Evolutionary conservation across 2,888 invertebrate genomes (phyloP), one percentile per base, ranked within the genome.

Genomic region (Tetheella fluctuosa): DNA sequence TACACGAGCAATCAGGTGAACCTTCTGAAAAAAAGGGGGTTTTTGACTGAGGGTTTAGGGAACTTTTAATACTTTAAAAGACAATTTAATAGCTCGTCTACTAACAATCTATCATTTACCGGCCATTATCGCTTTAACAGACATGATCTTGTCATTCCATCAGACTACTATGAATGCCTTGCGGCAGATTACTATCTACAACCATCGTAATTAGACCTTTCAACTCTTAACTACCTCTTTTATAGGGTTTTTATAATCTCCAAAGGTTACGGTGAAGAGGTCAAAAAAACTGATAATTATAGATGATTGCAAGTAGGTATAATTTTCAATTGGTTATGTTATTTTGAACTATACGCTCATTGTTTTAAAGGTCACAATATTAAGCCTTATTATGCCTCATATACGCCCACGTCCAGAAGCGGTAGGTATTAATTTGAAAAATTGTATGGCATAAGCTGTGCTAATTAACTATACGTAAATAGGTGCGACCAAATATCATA

Each of bases 91-190:
- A 39, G 15, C 39, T 39, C 39, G 39, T 39, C 15, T 39, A 34
- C 12, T 34, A 15, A 1, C 39, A 34, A 34, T 34, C 7, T 34
- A 34, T 34, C 25, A 25, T 25, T 25, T 34, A 13, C 34, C 1
- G 2, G 10, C 48, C 20, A 20, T 48, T 48, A 48, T 20, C 48
- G 17, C 10, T 48, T 48, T n/a, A 48, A 48, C 17, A 48, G 20
- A 48, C 48, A 20, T 20, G 48, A 48, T 48, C 48, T 48, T 48
- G 48, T 48, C 48, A 48, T 48, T n/a, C 48, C 48, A 48, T 20
- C 48, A 48, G 48, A 20, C 48, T 48, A 48, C 48, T 48, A 48
- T 1, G 7, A 48, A 20, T 48, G 48, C 48, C 48, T 20, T 48
- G 48, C 17, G 20, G 48, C 48, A 48, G 48, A 48, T n/a, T n/a